Evolutionary conservation across 2,888 invertebrate genomes (phyloP), one percentile per base, ranked within the genome.

Genomic region (Liposcelis brunnea): DNA sequence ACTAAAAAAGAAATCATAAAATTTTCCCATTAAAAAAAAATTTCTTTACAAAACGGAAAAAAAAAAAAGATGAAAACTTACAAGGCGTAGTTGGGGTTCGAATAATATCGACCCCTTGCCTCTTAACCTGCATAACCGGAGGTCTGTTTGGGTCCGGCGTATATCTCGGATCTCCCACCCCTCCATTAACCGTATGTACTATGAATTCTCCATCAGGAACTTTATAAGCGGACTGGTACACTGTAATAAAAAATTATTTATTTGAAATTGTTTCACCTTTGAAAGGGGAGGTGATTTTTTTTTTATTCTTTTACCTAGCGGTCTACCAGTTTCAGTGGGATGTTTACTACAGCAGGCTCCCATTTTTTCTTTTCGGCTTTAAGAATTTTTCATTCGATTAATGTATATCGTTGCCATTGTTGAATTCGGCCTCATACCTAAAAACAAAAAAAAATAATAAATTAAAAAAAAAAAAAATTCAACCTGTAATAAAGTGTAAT

Each of bases 261-360:
- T 16, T 35, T 16, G 5, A 6, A 4, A 35, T 7, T 5, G 7
- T 15, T 34, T n/a, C 10, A 44, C 33, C 2, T 15, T 32, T 11
- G 18, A 46, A 16, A 12, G 10, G n/a, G 16, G 38, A 37, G 11
- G 43, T 8, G 46, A 36, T 18, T 31, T 35, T 42, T 37, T 15
- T 10, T 31, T 4, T 43, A 11, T 12, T 8, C 18, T 52, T 54
- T 61, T 53, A 75, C 75, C 72, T 56, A 75, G 62, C 53, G 75
- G 72, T 65, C 75, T 66, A 56, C 75, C 72, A 58, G 78, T 74
- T 67, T 79, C 79, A 66, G 52, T 53, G 37, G 81, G 78, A 62
- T 80, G 76, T 70, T 81, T 82, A 70, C 83, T 83, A 70, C 85
- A 85, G 70, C 85, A 85, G 70, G 80, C 80, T 65, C 85, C 85